These are phyloP conservation scores for Neelides sp. DNA, from an alignment of 1,140 invertebrate genomes.

Conservation along the genomic window DNA sequence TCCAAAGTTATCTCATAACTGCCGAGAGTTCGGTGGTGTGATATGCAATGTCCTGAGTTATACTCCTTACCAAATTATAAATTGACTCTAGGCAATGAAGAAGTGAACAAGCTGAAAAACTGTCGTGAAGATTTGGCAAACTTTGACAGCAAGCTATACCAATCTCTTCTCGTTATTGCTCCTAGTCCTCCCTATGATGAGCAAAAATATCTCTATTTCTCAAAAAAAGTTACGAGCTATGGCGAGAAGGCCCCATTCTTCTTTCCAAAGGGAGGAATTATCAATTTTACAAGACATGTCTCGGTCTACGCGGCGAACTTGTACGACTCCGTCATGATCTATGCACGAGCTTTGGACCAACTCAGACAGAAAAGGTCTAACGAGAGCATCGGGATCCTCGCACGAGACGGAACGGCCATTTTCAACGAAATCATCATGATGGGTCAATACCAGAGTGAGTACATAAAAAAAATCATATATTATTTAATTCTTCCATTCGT, in stretches of 20 bases:
- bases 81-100: too few species aligned
- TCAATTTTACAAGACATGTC: conserved; percentile 58
- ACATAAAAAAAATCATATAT: too few species aligned
- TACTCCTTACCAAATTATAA: too few species aligned
- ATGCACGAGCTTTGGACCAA: conserved; percentile 68
- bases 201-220: conserved; percentile 58
- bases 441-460: conserved; percentile 64
- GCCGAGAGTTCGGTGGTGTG: too few species aligned
- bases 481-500: neutral
- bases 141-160: conserved; percentile 46
- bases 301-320: conserved; percentile 89
- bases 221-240: conserved; percentile 54
- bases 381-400: conserved; percentile 53
- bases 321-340: conserved; percentile 87
- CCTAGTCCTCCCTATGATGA: conserved; percentile 62
- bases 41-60: too few species aligned
- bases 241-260: conserved; percentile 62
- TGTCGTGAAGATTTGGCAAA: conserved; percentile 19
- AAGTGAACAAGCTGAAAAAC: neutral
- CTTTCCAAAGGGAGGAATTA: conserved; percentile 48
- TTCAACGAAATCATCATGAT: conserved; percentile 64
- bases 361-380: conserved; percentile 36
- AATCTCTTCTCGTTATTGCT: conserved; percentile 71
- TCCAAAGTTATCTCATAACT: too few species aligned
- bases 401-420: conserved; percentile 60